These are phyloP conservation scores for Esox lucius DNA, from an alignment of 2,797 vertebrate species.

Conservation along the genomic window DNA sequence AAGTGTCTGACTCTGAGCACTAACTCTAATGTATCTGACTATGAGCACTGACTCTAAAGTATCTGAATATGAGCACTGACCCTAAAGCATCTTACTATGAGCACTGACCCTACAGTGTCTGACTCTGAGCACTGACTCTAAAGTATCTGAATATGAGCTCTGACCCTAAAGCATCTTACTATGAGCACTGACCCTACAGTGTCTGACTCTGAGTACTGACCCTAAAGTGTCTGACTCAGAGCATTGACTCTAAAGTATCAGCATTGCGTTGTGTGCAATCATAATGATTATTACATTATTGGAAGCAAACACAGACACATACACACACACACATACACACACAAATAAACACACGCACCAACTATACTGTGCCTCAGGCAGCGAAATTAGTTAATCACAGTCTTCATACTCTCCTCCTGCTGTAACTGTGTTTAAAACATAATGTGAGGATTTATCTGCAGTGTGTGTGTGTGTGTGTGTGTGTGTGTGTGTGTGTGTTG, in stretches of 20 bases:
- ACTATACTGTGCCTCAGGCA: neutral
- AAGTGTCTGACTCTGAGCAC: too few relatives aligned
- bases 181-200: too few relatives aligned
- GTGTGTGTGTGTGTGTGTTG: constrained; percentile 13
- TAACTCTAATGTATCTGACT: too few relatives aligned
- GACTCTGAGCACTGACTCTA: too few relatives aligned
- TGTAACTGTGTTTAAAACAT: neutral
- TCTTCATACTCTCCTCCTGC: neutral
- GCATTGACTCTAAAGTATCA: neutral
- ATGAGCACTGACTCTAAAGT: too few relatives aligned
- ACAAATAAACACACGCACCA: neutral
- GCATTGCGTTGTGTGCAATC: neutral
- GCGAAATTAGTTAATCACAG: neutral
- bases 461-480: constrained; percentile 1
- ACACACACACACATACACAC: neutral
- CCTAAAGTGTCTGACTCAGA: too few relatives aligned
- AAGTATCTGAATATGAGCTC: too few relatives aligned
- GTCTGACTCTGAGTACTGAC: too few relatives aligned
- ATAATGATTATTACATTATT: neutral
- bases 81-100: neutral
- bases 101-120: too few relatives aligned
- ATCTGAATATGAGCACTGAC: too few relatives aligned
- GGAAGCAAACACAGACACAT: neutral
- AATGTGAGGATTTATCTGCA: constrained; percentile 3
- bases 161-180: too few relatives aligned